A percentile compares a stretch with the other conserved stretches of the same genome.
phyloP scores from a whole-genome alignment of 1,140 invertebrate genomes.

The Chironomus striatipennis region DNA sequence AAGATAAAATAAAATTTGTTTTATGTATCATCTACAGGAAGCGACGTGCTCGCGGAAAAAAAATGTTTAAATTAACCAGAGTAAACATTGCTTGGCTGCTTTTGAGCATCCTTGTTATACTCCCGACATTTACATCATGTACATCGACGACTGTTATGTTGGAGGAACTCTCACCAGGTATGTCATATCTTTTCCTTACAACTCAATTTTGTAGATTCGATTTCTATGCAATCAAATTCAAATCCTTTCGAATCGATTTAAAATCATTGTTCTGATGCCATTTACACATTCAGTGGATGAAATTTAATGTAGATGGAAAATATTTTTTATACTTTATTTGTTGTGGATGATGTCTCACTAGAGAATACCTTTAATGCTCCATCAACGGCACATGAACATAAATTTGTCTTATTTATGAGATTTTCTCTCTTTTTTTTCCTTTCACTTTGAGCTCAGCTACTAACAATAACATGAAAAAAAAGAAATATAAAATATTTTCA shows the following conservation, averaged over 20 bases:
- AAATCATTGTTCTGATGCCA: not conserved
- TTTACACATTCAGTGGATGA: not conserved
- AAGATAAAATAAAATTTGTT: not conserved
- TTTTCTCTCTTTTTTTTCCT: not conserved
- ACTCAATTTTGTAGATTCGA: no score
- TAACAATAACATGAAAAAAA: not conserved
- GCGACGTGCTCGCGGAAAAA: slow-evolving; percentile 2
- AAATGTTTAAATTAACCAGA: slow-evolving; percentile 19
- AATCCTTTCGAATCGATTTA: not conserved
- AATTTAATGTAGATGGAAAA: not conserved
- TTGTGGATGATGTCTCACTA: not conserved
- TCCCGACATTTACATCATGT: not conserved
- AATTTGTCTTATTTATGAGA: slow-evolving; percentile 23
- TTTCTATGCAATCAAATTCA: not conserved
- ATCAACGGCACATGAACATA: slow-evolving; percentile 16
- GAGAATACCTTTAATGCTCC: slow-evolving; percentile 19
- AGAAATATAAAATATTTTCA: no score
- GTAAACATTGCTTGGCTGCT: slow-evolving; percentile 11
- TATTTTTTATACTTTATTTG: not conserved
- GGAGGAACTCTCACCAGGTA: slow-evolving; percentile 20
- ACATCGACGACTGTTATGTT: not conserved
- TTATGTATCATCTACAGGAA: not conserved
- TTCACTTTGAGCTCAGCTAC: not conserved
- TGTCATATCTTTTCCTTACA: not conserved
- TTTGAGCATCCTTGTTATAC: not conserved